phyloP scores from a whole-genome alignment of 2,113 vertebrate species.

The Tyrannus savana region DNA sequence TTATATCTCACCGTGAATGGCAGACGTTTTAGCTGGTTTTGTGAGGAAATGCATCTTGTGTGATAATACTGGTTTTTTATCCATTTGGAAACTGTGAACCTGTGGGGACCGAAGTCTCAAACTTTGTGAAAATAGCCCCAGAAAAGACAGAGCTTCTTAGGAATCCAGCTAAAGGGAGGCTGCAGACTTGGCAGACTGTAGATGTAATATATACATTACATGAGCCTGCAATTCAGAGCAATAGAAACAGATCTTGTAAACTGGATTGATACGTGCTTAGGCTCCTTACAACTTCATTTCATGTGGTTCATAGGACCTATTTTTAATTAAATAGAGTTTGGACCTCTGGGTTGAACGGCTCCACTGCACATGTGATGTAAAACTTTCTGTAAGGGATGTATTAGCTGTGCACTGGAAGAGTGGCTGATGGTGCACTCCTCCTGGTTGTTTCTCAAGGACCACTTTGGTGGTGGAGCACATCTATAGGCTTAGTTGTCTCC shows the following conservation, averaged over 20 bases:
- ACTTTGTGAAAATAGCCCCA: background rate
- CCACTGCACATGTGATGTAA: background rate
- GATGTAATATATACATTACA: background rate
- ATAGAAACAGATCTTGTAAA: slow-evolving; percentile 32
- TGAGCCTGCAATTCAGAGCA: background rate
- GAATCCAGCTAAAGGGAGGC: background rate
- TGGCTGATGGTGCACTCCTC: background rate
- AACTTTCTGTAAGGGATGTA: background rate
- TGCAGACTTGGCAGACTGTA: background rate
- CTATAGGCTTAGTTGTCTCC: background rate
- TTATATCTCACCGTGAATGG: background rate
- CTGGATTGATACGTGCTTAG: background rate
- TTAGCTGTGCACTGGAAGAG: background rate
- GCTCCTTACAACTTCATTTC: slow-evolving; percentile 1
- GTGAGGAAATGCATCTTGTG: background rate
- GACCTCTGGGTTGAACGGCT: background rate
- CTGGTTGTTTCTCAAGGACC: background rate
- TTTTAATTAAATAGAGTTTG: slow-evolving; percentile 52
- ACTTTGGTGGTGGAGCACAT: background rate
- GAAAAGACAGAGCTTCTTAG: background rate
- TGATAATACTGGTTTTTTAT: background rate
- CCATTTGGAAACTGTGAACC: background rate
- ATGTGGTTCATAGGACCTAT: slow-evolving; percentile 48
- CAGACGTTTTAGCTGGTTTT: background rate
- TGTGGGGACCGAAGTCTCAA: background rate